Conservation (phyloP, 1,140 invertebrate species). For the Zaprionus camerounensis region DNA sequence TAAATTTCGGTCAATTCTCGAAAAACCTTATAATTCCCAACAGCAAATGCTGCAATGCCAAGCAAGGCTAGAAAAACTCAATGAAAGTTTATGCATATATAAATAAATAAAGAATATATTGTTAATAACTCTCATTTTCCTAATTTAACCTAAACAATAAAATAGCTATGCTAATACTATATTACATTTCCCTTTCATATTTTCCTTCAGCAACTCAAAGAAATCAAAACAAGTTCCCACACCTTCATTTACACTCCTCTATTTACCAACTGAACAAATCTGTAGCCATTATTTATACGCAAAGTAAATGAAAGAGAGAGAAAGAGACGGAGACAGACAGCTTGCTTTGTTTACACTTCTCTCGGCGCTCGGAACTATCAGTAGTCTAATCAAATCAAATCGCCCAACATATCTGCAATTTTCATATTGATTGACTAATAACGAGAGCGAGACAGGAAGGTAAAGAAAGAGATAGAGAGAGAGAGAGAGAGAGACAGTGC, state of each 20-base stretch:
- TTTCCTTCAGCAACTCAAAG: background rate
- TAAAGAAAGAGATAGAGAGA: background rate
- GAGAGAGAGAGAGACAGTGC: background rate
- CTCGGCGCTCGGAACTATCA: background rate
- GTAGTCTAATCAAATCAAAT: conserved; percentile 9
- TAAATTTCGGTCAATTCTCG: no score
- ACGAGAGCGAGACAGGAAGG: background rate
- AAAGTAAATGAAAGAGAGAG: background rate
- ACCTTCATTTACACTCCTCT: background rate
- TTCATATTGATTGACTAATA: conserved; percentile 33
- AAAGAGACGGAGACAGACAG: background rate
- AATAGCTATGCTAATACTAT: conserved; percentile 1
- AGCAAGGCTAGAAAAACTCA: no score
- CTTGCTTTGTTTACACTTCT: background rate
- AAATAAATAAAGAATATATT: no score
- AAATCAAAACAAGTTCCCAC: background rate
- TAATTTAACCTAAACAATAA: background rate
- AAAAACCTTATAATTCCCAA: no score
- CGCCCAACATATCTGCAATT: conserved; percentile 13
- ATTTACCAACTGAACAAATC: background rate
- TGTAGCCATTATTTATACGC: background rate
- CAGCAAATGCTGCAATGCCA: no score
- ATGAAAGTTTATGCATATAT: no score
- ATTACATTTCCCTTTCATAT: background rate
- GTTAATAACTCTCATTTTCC: no score